Base-by-base conservation (phyloP, 2,113 vertebrate species). In the Dissostichus mawsoni region DNA sequence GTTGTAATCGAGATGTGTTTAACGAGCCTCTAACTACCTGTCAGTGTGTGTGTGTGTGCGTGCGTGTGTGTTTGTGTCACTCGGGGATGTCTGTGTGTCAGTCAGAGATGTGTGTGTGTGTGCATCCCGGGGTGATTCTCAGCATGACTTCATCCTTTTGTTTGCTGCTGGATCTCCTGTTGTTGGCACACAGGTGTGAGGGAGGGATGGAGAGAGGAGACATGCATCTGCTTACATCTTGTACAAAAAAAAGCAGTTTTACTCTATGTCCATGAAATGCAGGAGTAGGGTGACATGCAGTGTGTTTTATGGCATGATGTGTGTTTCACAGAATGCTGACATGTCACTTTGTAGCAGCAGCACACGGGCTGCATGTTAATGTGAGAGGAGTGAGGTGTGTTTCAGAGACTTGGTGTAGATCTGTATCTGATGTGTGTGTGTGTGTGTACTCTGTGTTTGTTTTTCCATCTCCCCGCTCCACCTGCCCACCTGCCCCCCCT, bases 301-400 rank as follows among this genome's bases (percentile, higher is more conserved):
- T 20, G 63, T 53, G 17, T 61, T 70, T 29, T 45, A 8, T 44
- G 20, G 45, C 69, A 86, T 17, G 33, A 20, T 74, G 33, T 75
- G 62, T 64, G 62, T 65, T 64, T 65, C 2, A n/a, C 78, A 90
- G 89, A 90, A 76, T 92, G 90, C 92, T 93, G 91, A 94, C 33
- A 75, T 81, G 83, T 87, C 81, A 87, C 50, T 78, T 91, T 81
- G 78, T 11, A 23, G 23, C 8, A 58, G 64, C 67, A 69, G 36
- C 45, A 74, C 75, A 74, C 25, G 50, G 55, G 44, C 29, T 67
- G 92, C 87, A 88, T 93, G 81, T 83, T 81, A 86, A 92, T 63
- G 80, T 82, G 87, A 36, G 36, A 7, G 36, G 36, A 8, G 36
- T 8, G 36, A 41, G 36, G 36, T 41, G 36, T 41, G 36, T 33